Percentiles rank a stretch among this genome's conserved stretches.
phyloP scores from a whole-genome alignment of 2,113 vertebrate species.

The Caranx ignobilis region DNA sequence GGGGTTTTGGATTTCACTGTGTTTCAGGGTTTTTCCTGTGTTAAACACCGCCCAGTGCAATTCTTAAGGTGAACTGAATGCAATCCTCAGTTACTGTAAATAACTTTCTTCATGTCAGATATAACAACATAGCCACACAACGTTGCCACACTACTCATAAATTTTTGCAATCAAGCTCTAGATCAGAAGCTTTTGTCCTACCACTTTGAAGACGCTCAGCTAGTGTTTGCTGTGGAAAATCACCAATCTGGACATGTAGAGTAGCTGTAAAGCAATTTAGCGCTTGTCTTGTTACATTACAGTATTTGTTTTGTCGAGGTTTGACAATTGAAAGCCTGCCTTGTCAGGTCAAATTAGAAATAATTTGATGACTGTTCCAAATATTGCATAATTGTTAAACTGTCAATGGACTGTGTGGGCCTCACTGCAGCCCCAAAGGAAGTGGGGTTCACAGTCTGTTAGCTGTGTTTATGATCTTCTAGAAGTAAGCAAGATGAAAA shows the following conservation, averaged over 20 bases:
- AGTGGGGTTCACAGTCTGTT: background rate
- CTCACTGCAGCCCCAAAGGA: background rate
- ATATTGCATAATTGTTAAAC: constrained; percentile 6
- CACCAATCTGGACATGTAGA: constrained; percentile 5
- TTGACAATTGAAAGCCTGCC: constrained; percentile 6
- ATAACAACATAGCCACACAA: background rate
- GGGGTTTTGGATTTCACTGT: background rate
- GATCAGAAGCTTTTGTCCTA: background rate
- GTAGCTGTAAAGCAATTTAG: constrained; percentile 26
- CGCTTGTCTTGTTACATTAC: background rate
- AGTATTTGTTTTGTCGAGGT: background rate
- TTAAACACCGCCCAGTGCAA: background rate
- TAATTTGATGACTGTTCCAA: background rate
- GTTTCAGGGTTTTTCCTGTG: background rate
- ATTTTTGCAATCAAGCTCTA: constrained; percentile 7
- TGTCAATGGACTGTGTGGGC: constrained; percentile 1
- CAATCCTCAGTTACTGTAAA: background rate
- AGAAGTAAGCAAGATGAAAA: constrained; percentile 1
- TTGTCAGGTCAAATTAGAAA: constrained; percentile 25
- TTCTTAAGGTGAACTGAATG: background rate
- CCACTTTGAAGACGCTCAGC: background rate
- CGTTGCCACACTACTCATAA: background rate
- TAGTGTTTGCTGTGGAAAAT: constrained; percentile 27
- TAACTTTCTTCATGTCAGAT: constrained; percentile 9
- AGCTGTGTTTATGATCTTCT: background rate